Conservation (phyloP, 2,888 invertebrate species). For the Brachyopa scutellaris region DNA sequence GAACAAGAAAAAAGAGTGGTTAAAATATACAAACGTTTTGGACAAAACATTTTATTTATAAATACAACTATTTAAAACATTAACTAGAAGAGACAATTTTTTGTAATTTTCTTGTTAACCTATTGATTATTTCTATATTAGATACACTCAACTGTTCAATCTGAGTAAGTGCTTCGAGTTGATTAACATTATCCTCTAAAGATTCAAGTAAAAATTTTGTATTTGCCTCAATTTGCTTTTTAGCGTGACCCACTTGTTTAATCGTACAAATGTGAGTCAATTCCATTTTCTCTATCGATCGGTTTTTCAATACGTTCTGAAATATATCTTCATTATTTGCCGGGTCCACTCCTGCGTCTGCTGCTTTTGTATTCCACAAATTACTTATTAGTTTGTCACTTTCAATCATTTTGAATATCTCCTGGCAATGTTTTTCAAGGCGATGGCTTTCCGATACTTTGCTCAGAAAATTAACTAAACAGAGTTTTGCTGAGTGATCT, state of each 20-base stretch:
- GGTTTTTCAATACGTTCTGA: neutral
- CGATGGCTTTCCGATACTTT: neutral
- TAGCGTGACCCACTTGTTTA: neutral
- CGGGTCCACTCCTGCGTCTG: neutral
- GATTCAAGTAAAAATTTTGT: conserved; percentile 11
- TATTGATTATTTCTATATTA: conserved; percentile 7
- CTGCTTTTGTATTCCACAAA: neutral
- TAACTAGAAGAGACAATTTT: neutral
- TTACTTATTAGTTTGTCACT: neutral
- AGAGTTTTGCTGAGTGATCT: conserved; percentile 4
- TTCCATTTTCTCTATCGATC: neutral
- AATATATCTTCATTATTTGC: conserved; percentile 4
- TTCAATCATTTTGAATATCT: conserved; percentile 4
- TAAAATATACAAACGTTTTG: too few species aligned
- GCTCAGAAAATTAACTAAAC: conserved; percentile 10
- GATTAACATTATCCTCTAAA: conserved; percentile 14
- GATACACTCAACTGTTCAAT: neutral
- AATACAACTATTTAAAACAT: too few species aligned
- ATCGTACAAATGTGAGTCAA: neutral
- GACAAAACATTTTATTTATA: too few species aligned
- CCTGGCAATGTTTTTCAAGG: conserved; percentile 15
- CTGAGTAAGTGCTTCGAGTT: neutral
- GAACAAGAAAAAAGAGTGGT: too few species aligned
- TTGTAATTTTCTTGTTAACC: conserved; percentile 4
- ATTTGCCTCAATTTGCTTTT: conserved; percentile 9